Evolutionary conservation across 2,888 invertebrate genomes (phyloP).

Genomic region (Troides oblongomaculatus): DNA sequence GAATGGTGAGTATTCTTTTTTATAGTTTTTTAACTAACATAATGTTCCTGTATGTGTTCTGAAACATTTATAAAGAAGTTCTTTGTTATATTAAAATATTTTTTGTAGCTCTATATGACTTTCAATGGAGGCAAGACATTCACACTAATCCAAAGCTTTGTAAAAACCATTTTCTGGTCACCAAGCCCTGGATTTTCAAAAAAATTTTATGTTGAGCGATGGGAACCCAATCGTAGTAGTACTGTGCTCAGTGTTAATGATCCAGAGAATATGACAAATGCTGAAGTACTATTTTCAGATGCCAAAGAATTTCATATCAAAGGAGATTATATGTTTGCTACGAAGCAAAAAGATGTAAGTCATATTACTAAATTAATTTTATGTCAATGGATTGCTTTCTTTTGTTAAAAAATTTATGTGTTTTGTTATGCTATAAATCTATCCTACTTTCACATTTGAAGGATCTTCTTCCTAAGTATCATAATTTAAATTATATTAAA

Average conservation of each 20-base stretch:
- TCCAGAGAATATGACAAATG: conserved; percentile 74
- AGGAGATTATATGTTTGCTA: conserved; percentile 92
- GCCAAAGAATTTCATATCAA: conserved; percentile 91
- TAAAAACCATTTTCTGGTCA: conserved; percentile 89
- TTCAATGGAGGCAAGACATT: conserved; percentile 87
- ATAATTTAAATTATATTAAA: too few relatives aligned
- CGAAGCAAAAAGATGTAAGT: conserved; percentile 83
- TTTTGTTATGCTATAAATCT: neutral
- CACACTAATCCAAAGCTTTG: conserved; percentile 83
- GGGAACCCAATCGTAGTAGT: conserved; percentile 81
- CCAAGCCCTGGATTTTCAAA: conserved; percentile 69
- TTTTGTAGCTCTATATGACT: conserved; percentile 86
- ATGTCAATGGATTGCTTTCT: neutral
- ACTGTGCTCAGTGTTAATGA: conserved; percentile 84
- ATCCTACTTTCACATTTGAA: too few relatives aligned
- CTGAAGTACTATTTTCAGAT: conserved; percentile 80
- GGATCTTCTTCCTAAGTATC: too few relatives aligned
- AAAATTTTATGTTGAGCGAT: conserved; percentile 85
- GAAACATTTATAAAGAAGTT: neutral
- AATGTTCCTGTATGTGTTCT: neutral
- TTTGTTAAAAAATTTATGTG: neutral
- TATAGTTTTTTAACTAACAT: too few relatives aligned
- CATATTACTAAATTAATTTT: neutral
- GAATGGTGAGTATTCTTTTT: conserved; percentile 52
- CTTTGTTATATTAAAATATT: neutral